These are phyloP conservation scores for Lingula anatina DNA, from an alignment of 2,888 invertebrate genomes.

Conservation along the genomic window DNA sequence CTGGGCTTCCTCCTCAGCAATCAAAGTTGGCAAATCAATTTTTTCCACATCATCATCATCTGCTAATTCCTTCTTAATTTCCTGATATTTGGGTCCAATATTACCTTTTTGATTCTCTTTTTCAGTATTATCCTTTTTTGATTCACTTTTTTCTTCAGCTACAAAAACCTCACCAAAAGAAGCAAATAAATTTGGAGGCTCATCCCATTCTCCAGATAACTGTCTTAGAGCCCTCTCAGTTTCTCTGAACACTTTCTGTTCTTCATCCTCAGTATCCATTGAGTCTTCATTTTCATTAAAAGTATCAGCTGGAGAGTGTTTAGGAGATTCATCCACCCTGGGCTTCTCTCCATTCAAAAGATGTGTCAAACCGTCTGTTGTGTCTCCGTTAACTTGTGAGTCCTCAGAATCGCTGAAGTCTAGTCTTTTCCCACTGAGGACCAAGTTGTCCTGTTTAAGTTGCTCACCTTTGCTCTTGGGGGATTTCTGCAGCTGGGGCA, in stretches of 20 bases:
- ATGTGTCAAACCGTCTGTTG: not conserved
- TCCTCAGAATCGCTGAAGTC: conserved; percentile 1
- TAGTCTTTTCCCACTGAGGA: conserved; percentile 2
- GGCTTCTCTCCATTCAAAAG: not conserved
- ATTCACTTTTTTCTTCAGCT: not conserved
- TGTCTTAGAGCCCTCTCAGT: conserved; percentile 83
- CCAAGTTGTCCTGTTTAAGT: not conserved
- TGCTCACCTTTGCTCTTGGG: not conserved
- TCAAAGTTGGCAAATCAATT: not conserved
- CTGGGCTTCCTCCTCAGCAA: conserved; percentile 13
- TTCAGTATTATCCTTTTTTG: not conserved
- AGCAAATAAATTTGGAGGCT: conserved; percentile 8
- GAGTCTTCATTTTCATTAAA: conserved; percentile 46
- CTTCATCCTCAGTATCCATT: conserved; percentile 71
- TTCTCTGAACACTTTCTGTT: conserved; percentile 69
- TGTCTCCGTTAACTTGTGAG: not conserved
- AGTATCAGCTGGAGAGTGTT: not conserved
- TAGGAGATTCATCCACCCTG: not conserved
- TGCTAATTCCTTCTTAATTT: not conserved
- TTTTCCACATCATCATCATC: conserved; percentile 2
- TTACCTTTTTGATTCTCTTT: not conserved
- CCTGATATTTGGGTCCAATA: too few relatives aligned
- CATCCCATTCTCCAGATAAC: conserved; percentile 78
- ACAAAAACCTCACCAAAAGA: not conserved
- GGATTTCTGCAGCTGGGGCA: not conserved